These are phyloP conservation scores for Caprella mutica DNA, from an alignment of 2,888 invertebrate genomes.

Conservation along the genomic window DNA sequence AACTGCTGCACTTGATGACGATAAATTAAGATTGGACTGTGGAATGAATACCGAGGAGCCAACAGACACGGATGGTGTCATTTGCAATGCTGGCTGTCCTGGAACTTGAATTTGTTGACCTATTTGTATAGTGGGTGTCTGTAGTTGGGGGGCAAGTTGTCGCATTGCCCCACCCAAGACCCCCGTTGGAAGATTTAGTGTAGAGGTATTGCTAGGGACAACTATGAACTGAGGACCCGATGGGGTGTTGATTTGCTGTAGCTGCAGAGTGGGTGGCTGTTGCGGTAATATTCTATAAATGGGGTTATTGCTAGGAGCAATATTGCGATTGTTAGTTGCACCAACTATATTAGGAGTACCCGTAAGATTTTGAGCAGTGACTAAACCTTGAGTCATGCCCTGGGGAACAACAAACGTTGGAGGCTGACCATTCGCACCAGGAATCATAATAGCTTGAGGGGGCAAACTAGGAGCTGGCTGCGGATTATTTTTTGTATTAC, in stretches of 20 bases:
- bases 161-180: conserved; percentile 23
- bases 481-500: conserved; percentile 13
- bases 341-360: conserved; percentile 3
- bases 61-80: neutral
- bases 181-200: conserved; percentile 26
- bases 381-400: conserved; percentile 19
- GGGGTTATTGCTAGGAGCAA: conserved; percentile 30
- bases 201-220: conserved; percentile 37
- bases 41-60: no score
- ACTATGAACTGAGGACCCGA: conserved; percentile 45
- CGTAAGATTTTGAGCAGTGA: conserved; percentile 18
- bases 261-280: conserved; percentile 39
- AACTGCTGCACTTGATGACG: no score
- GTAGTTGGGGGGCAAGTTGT: conserved; percentile 22
- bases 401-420: conserved; percentile 31
- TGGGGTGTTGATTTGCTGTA: conserved; percentile 46
- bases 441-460: conserved; percentile 31
- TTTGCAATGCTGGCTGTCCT: conserved; percentile 14
- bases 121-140: conserved; percentile 25
- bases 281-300: conserved; percentile 39
- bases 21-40: no score
- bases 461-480: conserved; percentile 21
- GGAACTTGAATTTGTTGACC: conserved; percentile 19
- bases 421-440: conserved; percentile 23
- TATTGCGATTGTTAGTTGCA: conserved; percentile 9